Conservation (phyloP, 2,113 vertebrate species). For the Tyrannus savana region DNA sequence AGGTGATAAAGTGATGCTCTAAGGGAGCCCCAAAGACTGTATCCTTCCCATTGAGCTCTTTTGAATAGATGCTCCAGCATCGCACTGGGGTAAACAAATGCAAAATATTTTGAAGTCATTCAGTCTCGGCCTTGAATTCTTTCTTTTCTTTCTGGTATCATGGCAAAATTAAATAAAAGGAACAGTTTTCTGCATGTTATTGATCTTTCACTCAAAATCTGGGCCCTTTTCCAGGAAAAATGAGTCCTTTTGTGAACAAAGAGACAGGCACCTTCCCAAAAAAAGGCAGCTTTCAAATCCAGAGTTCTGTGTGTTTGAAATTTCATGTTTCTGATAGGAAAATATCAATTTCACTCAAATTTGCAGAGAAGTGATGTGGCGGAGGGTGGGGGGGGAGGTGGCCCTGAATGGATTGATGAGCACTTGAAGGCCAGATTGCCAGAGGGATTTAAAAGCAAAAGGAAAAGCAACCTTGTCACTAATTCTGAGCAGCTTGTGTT, state of each 20-base stretch:
- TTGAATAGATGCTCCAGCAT: neutral
- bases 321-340: slow-evolving; percentile 46
- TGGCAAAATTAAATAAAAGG: slow-evolving; percentile 56
- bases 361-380: neutral
- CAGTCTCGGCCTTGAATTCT: neutral
- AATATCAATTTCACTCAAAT: slow-evolving; percentile 61
- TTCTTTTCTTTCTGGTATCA: slow-evolving; percentile 1
- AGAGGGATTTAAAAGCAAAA: neutral
- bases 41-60: neutral
- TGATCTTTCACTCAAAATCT: slow-evolving; percentile 70
- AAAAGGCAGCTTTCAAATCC: slow-evolving; percentile 64
- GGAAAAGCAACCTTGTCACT: neutral
- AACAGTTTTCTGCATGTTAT: slow-evolving; percentile 5
- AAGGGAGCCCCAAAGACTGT: neutral
- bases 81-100: neutral
- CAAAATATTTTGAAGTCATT: slow-evolving; percentile 61
- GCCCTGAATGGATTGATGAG: neutral
- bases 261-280: slow-evolving; percentile 58
- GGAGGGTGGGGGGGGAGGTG: too few relatives aligned
- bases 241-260: slow-evolving; percentile 64
- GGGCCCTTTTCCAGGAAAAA: slow-evolving; percentile 67
- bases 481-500: neutral
- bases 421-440: neutral
- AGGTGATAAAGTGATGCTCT: neutral
- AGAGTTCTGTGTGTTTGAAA: slow-evolving; percentile 33